Percentiles rank a stretch among this genome's conserved stretches.
phyloP scores from a whole-genome alignment of 2,888 invertebrate genomes.

The Aspidiotus destructor region DNA sequence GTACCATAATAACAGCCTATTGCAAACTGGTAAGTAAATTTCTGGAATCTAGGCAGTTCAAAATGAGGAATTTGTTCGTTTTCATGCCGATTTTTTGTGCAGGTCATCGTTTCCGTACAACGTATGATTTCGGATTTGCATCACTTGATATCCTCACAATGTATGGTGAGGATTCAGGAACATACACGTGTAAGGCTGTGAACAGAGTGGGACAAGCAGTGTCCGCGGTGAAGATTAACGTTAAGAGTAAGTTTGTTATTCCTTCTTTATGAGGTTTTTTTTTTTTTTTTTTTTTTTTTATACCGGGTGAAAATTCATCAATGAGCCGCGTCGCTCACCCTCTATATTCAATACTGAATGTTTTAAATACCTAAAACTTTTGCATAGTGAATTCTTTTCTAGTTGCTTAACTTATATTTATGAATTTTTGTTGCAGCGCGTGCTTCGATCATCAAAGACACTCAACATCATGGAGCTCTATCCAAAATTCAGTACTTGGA shows the following conservation, averaged over 20 bases:
- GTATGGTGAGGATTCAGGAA: constrained; percentile 87
- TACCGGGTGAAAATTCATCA: too few relatives aligned
- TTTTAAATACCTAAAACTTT: too few relatives aligned
- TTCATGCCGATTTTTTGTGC: constrained; percentile 17
- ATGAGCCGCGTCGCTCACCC: background rate
- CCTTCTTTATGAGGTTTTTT: background rate
- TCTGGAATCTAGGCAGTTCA: constrained; percentile 2
- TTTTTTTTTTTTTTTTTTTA: background rate
- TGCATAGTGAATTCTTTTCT: too few relatives aligned
- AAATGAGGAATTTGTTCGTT: background rate
- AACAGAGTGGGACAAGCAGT: constrained; percentile 75
- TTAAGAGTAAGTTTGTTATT: constrained; percentile 58
- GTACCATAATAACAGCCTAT: constrained; percentile 85
- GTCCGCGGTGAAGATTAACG: constrained; percentile 68
- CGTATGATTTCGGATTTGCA: constrained; percentile 94
- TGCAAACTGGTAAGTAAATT: constrained; percentile 56
- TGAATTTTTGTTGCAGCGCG: constrained; percentile 51
- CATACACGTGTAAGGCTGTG: constrained; percentile 77
- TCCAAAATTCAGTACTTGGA: constrained; percentile 88
- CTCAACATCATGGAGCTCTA: constrained; percentile 84
- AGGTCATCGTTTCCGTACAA: constrained; percentile 82
- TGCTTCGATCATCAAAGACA: constrained; percentile 74
- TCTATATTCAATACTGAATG: too few relatives aligned
- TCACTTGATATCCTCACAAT: constrained; percentile 90
- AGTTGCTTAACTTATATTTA: background rate